These are phyloP conservation scores for Squalus acanthias DNA, from an alignment of 2,797 vertebrate genomes.

Conservation along the genomic window DNA sequence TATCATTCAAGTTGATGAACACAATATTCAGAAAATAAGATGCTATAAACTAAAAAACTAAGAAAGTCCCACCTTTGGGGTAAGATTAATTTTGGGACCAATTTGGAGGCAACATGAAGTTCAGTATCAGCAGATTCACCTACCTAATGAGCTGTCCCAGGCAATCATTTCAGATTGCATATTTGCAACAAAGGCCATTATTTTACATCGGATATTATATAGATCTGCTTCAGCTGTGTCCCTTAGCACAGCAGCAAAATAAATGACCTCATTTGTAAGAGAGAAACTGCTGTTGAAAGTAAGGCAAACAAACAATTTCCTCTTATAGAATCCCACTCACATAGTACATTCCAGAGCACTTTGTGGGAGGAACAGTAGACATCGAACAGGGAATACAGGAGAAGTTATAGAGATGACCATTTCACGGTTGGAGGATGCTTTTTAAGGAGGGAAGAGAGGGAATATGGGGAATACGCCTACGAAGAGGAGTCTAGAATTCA, in stretches of 20 bases:
- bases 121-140: neutral
- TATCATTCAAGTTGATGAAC: neutral
- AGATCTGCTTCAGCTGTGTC: neutral
- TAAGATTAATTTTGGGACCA: neutral
- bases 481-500: neutral
- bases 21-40: neutral
- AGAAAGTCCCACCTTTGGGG: neutral
- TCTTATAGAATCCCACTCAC: neutral
- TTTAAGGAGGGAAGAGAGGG: neutral
- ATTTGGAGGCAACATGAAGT: neutral
- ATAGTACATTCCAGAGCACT: neutral
- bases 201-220: neutral
- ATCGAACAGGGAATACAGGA: neutral
- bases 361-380: neutral
- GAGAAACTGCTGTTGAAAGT: neutral
- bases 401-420: neutral
- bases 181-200: neutral
- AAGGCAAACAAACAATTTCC: neutral
- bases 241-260: neutral
- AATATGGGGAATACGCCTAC: neutral
- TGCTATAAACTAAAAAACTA: neutral
- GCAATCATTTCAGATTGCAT: neutral
- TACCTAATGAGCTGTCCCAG: neutral
- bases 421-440: neutral
- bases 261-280: neutral